Evolutionary conservation across 1,140 invertebrate species (phyloP).

Genomic region (Drosophila malerkotliana): DNA sequence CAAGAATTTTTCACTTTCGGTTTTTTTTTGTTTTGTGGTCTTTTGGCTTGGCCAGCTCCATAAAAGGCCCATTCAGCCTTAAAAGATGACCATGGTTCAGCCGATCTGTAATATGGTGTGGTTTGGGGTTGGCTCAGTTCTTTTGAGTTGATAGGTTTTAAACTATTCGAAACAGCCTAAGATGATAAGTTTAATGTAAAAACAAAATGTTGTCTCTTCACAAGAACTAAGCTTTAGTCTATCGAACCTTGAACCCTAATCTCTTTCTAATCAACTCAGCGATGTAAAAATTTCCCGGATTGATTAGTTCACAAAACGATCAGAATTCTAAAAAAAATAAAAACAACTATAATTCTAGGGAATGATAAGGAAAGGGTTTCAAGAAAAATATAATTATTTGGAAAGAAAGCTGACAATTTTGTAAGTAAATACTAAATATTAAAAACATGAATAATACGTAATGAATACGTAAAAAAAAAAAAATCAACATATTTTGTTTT

Average conservation of each 20-base stretch:
- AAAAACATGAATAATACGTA: too few species aligned
- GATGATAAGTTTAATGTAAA: not conserved
- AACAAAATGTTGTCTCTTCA: not conserved
- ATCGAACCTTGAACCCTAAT: conserved; percentile 20
- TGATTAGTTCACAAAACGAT: conserved; percentile 22
- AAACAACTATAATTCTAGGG: not conserved
- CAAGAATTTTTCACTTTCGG: conserved; percentile 66
- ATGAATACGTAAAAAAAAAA: too few species aligned
- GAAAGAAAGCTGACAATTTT: not conserved
- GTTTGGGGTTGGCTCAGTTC: conserved; percentile 30
- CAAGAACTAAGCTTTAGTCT: not conserved
- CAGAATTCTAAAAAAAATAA: conserved; percentile 2
- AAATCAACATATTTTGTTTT: too few species aligned
- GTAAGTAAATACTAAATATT: too few species aligned
- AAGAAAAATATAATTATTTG: not conserved
- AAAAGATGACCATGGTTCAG: conserved; percentile 35
- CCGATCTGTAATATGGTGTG: conserved; percentile 22
- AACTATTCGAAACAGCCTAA: conserved; percentile 28
- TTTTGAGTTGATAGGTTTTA: conserved; percentile 4
- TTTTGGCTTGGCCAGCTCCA: conserved; percentile 59
- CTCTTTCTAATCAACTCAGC: conserved; percentile 6
- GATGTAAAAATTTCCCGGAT: conserved; percentile 4
- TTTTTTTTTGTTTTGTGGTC: conserved; percentile 50
- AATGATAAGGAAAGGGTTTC: not conserved
- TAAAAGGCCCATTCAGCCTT: conserved; percentile 58